phyloP scores from a whole-genome alignment of 2,113 vertebrate genomes.

The Nothocercus nigrocapillus region DNA sequence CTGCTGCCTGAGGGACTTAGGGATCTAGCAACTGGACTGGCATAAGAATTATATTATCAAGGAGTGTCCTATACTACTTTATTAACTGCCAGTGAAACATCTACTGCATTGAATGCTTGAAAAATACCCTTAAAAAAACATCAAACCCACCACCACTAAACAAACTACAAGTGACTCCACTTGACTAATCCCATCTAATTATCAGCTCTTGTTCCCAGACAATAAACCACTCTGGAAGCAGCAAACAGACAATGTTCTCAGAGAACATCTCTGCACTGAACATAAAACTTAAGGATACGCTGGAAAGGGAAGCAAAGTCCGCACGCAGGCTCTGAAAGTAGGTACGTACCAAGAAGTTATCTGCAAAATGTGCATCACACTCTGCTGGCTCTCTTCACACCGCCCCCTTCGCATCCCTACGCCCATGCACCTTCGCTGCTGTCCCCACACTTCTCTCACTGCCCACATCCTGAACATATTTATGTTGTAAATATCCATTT shows the following conservation, averaged over 20 bases:
- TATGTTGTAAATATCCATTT: conserved; percentile 73
- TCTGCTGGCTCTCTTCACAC: conserved; percentile 74
- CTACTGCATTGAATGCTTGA: conserved; percentile 43
- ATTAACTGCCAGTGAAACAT: conserved; percentile 73
- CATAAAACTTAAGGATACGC: conserved; percentile 9
- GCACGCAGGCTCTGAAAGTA: conserved; percentile 51
- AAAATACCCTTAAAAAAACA: not conserved
- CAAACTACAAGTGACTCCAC: conserved; percentile 32
- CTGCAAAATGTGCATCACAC: conserved; percentile 74
- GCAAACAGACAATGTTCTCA: fast-evolving
- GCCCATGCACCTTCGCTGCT: conserved; percentile 71
- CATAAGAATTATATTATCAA: conserved; percentile 72
- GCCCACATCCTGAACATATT: conserved; percentile 74
- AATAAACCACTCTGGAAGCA: not conserved
- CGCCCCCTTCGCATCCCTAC: conserved; percentile 70
- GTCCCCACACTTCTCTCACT: conserved; percentile 71
- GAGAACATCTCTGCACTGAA: not conserved
- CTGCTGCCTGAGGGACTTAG: conserved; percentile 68
- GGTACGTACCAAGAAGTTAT: conserved; percentile 41
- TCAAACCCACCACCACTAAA: not conserved
- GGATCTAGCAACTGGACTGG: conserved; percentile 69
- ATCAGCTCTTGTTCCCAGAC: not conserved
- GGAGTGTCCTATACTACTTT: conserved; percentile 61
- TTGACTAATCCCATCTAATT: conserved; percentile 6
- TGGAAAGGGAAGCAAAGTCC: conserved; percentile 22